Base-by-base conservation (phyloP, 2,113 vertebrate genomes). In the Pionites leucogaster region DNA sequence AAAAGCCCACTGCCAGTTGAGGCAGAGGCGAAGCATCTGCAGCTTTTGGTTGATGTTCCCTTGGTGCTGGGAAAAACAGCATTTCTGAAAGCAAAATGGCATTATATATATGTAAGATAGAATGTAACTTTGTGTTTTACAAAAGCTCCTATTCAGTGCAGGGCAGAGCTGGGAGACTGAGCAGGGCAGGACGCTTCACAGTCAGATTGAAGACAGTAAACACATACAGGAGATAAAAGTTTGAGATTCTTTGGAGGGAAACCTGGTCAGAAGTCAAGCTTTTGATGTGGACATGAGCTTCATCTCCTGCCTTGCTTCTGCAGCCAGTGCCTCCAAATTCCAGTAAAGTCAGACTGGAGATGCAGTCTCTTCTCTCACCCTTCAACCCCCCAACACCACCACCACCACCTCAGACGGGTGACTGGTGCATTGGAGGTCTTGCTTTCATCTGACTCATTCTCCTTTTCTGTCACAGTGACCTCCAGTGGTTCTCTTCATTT, bases 381-480 rank as follows among this genome's bases (percentile, higher is more conserved):
- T 70, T 90, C 49, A 60, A 77, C 62, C 17, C 65, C 50, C n/a
- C 1, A 2, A 17, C 3, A 22, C 59, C 39, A 7, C 63, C 47
- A 82, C 79, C 82, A 76, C 74, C 49, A 83, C 64, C 52, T 88
- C 42, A 71, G 33, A 86, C 17, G 25, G 41, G 50, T 80, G 67
- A 29, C 71, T 84, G 37, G 44, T 59, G 79, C 41, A 46, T 5
- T 96, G 74, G 89, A 90, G 63, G 78, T 95, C 59, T 42, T 68
- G 79, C 67, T 86, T 52, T 64, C 31, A 33, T 84, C 63, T 44
- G 53, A 52, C 70, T 84, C n/a, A 11, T 60, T 93, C 70, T 92
- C 91, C 67, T 68, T 96, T 92, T 95, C 92, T 96, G 90, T 79
- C 88, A 97, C 91, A 95, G 96, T 64, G 82, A 96, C 96, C 94